Percentiles rank a stretch among this genome's conserved stretches.
Evolutionary conservation across 2,113 vertebrate genomes (phyloP).

Genomic region (Suncus etruscus): DNA sequence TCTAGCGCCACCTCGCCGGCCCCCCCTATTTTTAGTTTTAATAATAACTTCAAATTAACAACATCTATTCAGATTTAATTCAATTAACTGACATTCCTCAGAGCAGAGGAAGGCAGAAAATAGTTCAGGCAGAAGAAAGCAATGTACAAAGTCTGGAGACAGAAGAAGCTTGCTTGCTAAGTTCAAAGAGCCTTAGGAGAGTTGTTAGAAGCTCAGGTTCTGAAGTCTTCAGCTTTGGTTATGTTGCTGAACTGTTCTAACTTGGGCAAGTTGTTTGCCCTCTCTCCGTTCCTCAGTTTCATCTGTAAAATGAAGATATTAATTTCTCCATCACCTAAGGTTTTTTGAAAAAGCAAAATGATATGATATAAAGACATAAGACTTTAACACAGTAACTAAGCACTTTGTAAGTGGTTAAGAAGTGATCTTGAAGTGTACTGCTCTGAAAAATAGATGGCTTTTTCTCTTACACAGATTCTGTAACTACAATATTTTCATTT

Average conservation of each 20-base stretch:
- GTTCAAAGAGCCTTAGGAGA: conserved; percentile 25
- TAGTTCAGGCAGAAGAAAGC: conserved; percentile 17
- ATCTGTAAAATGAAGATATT: conserved; percentile 15
- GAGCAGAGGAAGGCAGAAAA: not conserved
- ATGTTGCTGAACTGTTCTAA: not conserved
- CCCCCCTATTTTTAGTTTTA: conserved; percentile 44
- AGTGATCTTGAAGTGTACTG: conserved; percentile 11
- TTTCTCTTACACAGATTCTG: conserved; percentile 15
- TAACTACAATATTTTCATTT: not conserved
- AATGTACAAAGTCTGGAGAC: not conserved
- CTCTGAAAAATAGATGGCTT: not conserved
- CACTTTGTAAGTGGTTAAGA: conserved; percentile 15
- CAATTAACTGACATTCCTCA: conserved; percentile 29
- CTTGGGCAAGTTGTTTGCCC: not conserved
- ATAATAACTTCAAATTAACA: conserved; percentile 44
- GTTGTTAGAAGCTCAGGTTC: not conserved
- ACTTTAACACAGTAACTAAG: not conserved
- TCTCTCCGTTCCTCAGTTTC: conserved; percentile 10
- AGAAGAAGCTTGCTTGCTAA: conserved; percentile 27
- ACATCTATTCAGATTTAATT: conserved; percentile 43
- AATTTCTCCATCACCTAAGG: not conserved
- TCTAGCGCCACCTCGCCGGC: too few relatives aligned
- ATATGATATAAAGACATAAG: not conserved
- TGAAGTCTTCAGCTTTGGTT: not conserved
- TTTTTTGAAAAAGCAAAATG: conserved; percentile 24